Base-by-base conservation (phyloP, 64 coral and sea anemone genomes). In the Montipora foliosa region DNA sequence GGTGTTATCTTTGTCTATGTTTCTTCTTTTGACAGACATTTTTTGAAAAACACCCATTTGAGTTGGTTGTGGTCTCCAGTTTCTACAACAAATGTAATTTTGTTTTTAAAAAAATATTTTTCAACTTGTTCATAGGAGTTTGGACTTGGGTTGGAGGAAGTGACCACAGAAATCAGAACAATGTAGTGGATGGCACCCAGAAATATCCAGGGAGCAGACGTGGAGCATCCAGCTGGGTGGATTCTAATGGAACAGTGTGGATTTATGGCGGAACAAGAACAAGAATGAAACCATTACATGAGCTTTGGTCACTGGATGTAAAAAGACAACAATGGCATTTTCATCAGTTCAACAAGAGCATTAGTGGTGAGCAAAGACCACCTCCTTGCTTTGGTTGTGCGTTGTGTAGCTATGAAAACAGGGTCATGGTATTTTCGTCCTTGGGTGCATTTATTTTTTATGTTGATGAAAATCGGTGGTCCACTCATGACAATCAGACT, bases 71-170 rank as follows among this genome's bases (percentile, higher is more conserved):
- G 37, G 37, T 37, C 37, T 0, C 37, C 37, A 37, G 37, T 37
- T 37, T 37, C 37, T 37, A 37, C 37, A 37, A 64, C 0, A 64
- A 64, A 15, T 64, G 61, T 12, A 64, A 12, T 16, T 14, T 64
- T 64, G 4, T 64, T 4, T 21, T 15, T 24, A 0, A 22, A 71
- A 21, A 71, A 71, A 21, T 29, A 17, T 60, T 53, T 77, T 6
- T 57, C 15, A 82, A 37, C 82, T 91, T 83, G 0, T 24, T 3
- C 79, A 14, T 53, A 98, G 96, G 89, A 88, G 6, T 64, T 51
- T 98, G 96, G 96, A 84, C 49, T 2, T 98, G 96, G 96, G 73
- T 98, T 75, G 89, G 59, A 73, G 96, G 96, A 21, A 98, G 67
- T 82, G 84, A 89, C 25, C 81, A 81, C 69, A 88, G 80, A 74